Conservation (phyloP, 2,888 invertebrate genomes). For the Ariolimax columbianus region DNA sequence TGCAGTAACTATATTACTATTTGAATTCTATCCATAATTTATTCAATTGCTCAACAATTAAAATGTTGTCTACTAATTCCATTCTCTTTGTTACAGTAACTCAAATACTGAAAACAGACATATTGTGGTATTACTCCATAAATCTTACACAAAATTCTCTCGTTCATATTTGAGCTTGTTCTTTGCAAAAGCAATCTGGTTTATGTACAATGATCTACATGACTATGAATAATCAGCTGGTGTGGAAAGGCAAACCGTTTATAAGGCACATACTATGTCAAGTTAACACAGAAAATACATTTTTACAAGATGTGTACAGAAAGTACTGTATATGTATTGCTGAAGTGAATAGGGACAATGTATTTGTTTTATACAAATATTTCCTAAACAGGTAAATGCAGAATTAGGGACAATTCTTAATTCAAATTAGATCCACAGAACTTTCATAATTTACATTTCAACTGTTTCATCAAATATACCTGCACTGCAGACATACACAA, state of each 20-base stretch:
- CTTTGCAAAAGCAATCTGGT: conserved; percentile 6
- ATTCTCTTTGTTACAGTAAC: neutral
- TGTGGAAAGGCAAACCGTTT: neutral
- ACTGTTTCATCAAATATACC: neutral
- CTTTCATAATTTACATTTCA: neutral
- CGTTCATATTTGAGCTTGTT: conserved; percentile 38
- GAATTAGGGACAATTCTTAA: neutral
- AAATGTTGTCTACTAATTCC: no score
- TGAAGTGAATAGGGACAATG: neutral
- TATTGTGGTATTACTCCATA: neutral
- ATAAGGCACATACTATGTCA: neutral
- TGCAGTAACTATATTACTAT: no score
- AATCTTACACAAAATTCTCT: neutral
- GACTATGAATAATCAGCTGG: neutral
- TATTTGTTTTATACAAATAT: neutral
- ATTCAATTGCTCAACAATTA: no score
- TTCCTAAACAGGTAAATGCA: neutral
- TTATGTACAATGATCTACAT: conserved; percentile 33
- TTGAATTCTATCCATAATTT: no score
- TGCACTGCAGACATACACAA: neutral
- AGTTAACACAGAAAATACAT: neutral
- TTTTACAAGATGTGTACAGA: neutral
- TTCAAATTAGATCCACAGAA: neutral
- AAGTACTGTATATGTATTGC: neutral
- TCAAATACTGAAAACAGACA: neutral